Conservation (phyloP, 2,797 vertebrate genomes). For the Bradypus variegatus region DNA sequence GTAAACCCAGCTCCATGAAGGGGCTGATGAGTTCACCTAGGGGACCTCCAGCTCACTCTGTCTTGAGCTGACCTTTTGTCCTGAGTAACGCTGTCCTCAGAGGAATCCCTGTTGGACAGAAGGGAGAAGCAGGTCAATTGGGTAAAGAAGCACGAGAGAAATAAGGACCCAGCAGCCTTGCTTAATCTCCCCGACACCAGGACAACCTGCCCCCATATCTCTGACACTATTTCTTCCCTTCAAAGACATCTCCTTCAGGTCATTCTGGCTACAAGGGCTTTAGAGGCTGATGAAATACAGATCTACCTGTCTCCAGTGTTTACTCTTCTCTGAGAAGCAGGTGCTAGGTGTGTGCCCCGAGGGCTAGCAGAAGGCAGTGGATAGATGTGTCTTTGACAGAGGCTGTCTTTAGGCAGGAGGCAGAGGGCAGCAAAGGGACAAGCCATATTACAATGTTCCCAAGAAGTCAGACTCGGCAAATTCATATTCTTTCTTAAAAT, state of each 20-base stretch:
- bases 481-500: background rate
- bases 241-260: background rate
- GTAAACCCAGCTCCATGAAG: no score
- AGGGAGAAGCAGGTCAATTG: background rate
- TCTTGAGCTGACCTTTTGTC: background rate
- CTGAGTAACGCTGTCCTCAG: background rate
- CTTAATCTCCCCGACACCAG: background rate
- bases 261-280: background rate
- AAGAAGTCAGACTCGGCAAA: background rate
- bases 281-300: background rate
- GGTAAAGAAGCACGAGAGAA: background rate
- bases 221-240: background rate
- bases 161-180: background rate
- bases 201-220: background rate
- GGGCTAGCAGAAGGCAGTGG: background rate
- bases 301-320: background rate
- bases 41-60: no score
- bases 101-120: no score
- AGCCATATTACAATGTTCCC: background rate
- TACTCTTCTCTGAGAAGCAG: background rate
- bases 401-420: background rate
- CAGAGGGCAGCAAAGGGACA: background rate
- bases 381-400: background rate
- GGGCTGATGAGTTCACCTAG: background rate
- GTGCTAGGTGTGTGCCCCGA: background rate